These are phyloP conservation scores for Drosophila pegasa DNA, from an alignment of 2,888 invertebrate species.

Conservation along the genomic window DNA sequence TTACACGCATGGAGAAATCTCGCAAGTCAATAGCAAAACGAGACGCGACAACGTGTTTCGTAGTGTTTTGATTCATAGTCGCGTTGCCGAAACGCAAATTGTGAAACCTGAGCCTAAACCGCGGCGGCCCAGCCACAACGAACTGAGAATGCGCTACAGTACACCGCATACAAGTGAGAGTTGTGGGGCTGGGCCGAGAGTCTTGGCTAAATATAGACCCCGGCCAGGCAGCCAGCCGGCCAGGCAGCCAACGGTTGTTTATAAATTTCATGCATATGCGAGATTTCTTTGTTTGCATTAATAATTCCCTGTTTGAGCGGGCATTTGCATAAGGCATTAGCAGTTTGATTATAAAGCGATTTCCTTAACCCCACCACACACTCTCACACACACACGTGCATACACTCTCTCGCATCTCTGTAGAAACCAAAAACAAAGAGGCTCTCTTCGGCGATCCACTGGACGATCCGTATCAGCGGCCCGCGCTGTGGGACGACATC, in stretches of 20 bases:
- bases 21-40: constrained; percentile 77
- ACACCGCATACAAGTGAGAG: constrained; percentile 6
- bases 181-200: constrained; percentile 8
- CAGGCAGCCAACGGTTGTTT: constrained; percentile 58
- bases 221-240: constrained; percentile 58
- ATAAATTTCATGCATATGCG: constrained; percentile 80
- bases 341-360: constrained; percentile 64
- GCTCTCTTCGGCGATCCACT: constrained; percentile 82
- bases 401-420: not conserved
- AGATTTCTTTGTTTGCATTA: constrained; percentile 75
- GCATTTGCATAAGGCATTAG: constrained; percentile 72
- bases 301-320: constrained; percentile 50
- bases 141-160: constrained; percentile 11
- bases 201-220: constrained; percentile 59
- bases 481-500: constrained; percentile 96
- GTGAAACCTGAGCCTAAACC: constrained; percentile 70
- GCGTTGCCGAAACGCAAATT: constrained; percentile 56
- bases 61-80: constrained; percentile 39
- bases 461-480: constrained; percentile 94
- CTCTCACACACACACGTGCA: not conserved
- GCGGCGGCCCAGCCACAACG: not conserved
- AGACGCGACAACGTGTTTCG: constrained; percentile 27
- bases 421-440: constrained; percentile 85
- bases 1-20: constrained; percentile 78
- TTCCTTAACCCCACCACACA: constrained; percentile 29